Conservation (phyloP, 1,140 invertebrate species). For the Pygmarrhopalites habei region DNA sequence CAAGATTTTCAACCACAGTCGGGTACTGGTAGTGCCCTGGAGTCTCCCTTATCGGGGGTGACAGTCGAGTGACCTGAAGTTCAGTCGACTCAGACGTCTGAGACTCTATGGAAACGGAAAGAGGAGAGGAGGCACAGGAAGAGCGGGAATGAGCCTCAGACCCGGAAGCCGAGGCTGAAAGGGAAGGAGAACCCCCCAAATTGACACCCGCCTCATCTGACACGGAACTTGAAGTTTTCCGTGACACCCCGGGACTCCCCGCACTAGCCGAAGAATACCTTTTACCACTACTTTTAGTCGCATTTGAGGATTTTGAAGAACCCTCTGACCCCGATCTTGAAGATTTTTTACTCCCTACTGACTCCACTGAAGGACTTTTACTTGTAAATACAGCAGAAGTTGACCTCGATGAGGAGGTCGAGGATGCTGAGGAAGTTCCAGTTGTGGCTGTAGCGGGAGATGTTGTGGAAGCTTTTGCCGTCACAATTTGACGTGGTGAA, state of each 20-base stretch:
- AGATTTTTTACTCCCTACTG: too few species aligned
- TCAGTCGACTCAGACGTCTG: conserved; percentile 36
- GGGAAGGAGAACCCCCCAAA: not conserved
- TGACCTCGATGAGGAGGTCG: not conserved
- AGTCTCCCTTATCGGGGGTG: conserved; percentile 30
- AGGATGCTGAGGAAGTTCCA: not conserved
- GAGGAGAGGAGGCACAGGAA: conserved; percentile 32
- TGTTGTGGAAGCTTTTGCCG: not conserved
- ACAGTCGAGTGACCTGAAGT: conserved; percentile 32
- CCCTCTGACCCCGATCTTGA: too few species aligned
- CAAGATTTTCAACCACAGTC: conserved; percentile 30
- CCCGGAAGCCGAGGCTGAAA: conserved; percentile 15
- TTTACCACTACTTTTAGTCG: too few species aligned
- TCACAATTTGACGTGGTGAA: too few species aligned
- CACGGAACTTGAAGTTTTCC: not conserved
- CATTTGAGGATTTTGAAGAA: conserved; percentile 19
- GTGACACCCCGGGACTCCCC: not conserved
- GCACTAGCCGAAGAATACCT: too few species aligned
- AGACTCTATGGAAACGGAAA: conserved; percentile 35
- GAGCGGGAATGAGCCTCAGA: conserved; percentile 30
- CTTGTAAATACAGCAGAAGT: not conserved
- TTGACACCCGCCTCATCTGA: too few species aligned
- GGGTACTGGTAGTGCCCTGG: conserved; percentile 33
- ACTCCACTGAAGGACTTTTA: not conserved
- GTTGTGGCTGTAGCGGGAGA: not conserved